Evolutionary conservation across 2,888 invertebrate species (phyloP).

Genomic region (Blastobasis adustella): DNA sequence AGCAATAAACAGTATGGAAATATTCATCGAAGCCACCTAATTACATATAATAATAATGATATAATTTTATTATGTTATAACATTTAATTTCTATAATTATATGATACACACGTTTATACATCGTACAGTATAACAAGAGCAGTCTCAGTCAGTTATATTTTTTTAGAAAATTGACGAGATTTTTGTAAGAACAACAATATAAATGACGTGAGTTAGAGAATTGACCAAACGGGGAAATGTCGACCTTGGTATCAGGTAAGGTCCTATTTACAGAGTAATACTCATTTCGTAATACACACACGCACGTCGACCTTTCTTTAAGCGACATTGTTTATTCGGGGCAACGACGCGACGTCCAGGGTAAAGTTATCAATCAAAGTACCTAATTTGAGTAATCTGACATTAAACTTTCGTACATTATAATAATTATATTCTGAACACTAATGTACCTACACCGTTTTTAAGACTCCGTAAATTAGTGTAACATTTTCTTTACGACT

Average conservation of each 20-base stretch:
- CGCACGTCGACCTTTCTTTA: no score
- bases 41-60: neutral
- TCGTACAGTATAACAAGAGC: slow-evolving; percentile 40
- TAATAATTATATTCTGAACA: no score
- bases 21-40: slow-evolving; percentile 3
- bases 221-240: slow-evolving; percentile 5
- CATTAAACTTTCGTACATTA: neutral
- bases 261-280: no score
- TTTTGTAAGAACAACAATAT: slow-evolving; percentile 26
- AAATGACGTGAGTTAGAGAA: slow-evolving; percentile 13
- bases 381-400: neutral
- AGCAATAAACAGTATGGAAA: neutral
- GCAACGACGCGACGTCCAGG: no score
- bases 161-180: slow-evolving; percentile 43
- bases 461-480: no score
- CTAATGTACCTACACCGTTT: no score
- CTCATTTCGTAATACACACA: no score
- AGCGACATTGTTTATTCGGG: no score
- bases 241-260: no score
- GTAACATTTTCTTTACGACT: no score
- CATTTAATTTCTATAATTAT: neutral
- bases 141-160: slow-evolving; percentile 47
- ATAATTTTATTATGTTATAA: neutral
- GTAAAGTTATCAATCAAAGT: no score
- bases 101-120: slow-evolving; percentile 9